These are phyloP conservation scores for Macaca mulatta DNA, from an alignment of 2,113 vertebrate species.

Conservation along the genomic window DNA sequence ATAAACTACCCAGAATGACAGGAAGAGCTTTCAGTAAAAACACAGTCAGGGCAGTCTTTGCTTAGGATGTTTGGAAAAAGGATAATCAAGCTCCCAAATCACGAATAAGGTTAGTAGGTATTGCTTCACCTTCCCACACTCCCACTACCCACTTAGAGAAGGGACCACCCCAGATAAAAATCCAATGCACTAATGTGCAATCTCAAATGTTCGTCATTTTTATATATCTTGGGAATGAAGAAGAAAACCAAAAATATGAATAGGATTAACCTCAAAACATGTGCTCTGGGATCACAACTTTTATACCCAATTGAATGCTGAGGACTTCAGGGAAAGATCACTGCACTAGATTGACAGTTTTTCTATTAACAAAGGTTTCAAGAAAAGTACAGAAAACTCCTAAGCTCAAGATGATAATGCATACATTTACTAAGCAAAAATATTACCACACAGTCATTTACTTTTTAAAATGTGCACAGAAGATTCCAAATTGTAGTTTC, in stretches of 20 bases:
- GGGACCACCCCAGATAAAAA: background rate
- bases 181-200: background rate
- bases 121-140: background rate
- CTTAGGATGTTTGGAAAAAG: background rate
- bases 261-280: conserved; percentile 6
- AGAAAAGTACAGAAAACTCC: conserved; percentile 9
- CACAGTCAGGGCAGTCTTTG: background rate
- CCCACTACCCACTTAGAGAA: background rate
- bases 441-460: background rate
- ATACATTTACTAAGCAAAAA: background rate
- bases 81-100: background rate
- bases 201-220: background rate
- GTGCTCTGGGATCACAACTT: background rate
- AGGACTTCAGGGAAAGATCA: background rate
- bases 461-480: background rate
- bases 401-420: background rate
- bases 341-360: background rate
- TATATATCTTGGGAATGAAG: background rate
- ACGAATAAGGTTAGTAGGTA: background rate
- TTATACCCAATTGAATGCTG: background rate
- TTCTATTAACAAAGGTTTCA: background rate
- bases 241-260: conserved; percentile 23
- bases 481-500: conserved; percentile 17
- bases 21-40: conserved; percentile 54
- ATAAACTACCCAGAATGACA: conserved; percentile 57